Conservation (phyloP, 2,113 vertebrate genomes). For the Rhombomys opimus region DNA sequence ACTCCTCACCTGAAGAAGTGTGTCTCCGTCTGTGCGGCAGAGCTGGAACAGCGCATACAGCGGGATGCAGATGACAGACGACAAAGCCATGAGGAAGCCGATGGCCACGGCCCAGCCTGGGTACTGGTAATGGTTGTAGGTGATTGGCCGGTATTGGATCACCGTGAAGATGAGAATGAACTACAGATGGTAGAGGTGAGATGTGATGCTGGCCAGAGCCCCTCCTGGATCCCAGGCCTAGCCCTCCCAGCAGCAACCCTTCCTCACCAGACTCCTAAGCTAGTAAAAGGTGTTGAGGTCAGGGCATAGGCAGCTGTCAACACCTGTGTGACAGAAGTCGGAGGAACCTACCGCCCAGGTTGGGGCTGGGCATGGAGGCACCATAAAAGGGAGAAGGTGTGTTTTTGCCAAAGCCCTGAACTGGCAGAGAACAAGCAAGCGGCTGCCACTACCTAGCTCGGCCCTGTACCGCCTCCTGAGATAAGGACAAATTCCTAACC, state of each 20-base stretch:
- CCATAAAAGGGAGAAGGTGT: not conserved
- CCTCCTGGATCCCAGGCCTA: not conserved
- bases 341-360: not conserved
- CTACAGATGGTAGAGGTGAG: slow-evolving; percentile 82
- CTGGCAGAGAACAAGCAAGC: not conserved
- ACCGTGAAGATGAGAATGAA: slow-evolving; percentile 99
- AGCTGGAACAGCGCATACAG: slow-evolving; percentile 95
- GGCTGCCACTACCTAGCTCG: not conserved
- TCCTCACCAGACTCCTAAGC: not conserved
- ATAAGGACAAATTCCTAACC: not conserved
- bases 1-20: slow-evolving; percentile 92
- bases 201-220: not conserved
- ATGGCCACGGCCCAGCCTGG: slow-evolving; percentile 95
- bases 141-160: slow-evolving; percentile 98
- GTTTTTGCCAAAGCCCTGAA: not conserved
- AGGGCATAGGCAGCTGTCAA: not conserved
- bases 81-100: slow-evolving; percentile 96
- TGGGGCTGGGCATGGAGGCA: not conserved
- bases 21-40: slow-evolving; percentile 92
- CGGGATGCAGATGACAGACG: slow-evolving; percentile 97
- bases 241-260: not conserved
- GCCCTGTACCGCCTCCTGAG: not conserved
- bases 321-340: not conserved
- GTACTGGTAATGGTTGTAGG: slow-evolving; percentile 96
- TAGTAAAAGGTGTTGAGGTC: not conserved